Percentiles rank a stretch among this genome's conserved stretches.
These are phyloP conservation scores for Conops quadrifasciatus DNA, from an alignment of 2,888 invertebrate genomes.

Conservation along the genomic window DNA sequence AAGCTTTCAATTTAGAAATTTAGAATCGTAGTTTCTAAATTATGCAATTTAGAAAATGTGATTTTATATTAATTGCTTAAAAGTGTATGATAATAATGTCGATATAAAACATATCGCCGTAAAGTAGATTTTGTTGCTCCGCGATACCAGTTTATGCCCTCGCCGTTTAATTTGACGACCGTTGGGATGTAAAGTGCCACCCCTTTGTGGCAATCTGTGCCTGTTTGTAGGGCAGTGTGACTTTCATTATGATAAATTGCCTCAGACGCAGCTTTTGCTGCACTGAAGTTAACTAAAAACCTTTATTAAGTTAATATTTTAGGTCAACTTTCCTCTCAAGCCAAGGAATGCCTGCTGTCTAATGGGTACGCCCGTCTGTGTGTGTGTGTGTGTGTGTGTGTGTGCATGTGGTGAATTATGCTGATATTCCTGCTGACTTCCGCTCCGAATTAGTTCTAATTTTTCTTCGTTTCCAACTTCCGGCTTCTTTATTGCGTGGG, in stretches of 20 bases:
- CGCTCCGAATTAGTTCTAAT: conserved; percentile 14
- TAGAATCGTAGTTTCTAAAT: no score
- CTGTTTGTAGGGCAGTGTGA: neutral
- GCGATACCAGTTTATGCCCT: no score
- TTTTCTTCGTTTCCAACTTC: conserved; percentile 32
- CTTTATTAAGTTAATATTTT: neutral
- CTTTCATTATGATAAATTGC: conserved; percentile 24
- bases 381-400: neutral
- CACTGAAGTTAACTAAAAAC: neutral
- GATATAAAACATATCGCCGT: no score
- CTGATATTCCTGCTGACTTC: neutral
- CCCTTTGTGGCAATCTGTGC: neutral
- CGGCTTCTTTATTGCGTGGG: conserved; percentile 1
- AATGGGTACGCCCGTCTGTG: neutral
- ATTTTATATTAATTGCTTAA: no score
- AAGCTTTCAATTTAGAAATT: no score
- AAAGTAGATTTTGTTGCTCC: no score
- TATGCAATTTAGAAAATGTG: no score
- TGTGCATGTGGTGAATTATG: neutral
- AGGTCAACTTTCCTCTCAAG: neutral
- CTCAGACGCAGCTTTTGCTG: conserved; percentile 6
- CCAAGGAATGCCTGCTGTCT: neutral
- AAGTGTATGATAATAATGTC: no score
- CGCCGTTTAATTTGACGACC: no score
- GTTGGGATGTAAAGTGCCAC: no score